Conservation (phyloP, 2,797 vertebrate species). For the Morelia viridis region DNA sequence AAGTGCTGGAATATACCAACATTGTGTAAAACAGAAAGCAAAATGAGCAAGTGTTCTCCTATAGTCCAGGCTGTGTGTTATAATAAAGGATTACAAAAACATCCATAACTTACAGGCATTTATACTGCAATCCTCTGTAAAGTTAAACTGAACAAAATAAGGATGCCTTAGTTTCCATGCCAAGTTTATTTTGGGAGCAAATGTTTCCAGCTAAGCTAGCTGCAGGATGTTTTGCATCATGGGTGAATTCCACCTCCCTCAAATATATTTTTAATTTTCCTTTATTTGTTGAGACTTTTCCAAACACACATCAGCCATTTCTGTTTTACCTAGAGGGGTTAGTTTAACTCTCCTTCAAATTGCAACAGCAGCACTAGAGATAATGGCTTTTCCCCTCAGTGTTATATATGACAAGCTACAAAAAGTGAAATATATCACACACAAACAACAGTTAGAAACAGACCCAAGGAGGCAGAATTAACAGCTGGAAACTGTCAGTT, state of each 20-base stretch:
- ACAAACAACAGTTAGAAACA: not conserved
- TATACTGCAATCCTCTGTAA: slow-evolving; percentile 20
- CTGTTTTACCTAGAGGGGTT: not conserved
- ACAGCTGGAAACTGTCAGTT: slow-evolving; percentile 21
- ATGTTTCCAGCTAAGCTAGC: slow-evolving; percentile 36
- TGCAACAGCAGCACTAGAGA: not conserved
- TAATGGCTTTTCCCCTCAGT: not conserved
- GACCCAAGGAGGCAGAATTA: not conserved
- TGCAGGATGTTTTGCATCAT: slow-evolving; percentile 34
- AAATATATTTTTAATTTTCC: not conserved
- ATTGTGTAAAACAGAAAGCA: not conserved
- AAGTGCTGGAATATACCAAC: not conserved
- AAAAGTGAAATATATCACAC: not conserved
- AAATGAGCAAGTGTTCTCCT: not conserved
- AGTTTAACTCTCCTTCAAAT: not conserved
- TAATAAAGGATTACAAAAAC: slow-evolving; percentile 32
- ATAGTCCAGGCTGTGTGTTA: not conserved
- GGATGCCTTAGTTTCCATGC: slow-evolving; percentile 6
- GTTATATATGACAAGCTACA: not conserved
- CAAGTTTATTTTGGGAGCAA: slow-evolving; percentile 38
- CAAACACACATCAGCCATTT: not conserved
- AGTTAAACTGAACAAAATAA: slow-evolving; percentile 37
- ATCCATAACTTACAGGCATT: slow-evolving; percentile 26
- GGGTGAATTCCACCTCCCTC: not conserved
- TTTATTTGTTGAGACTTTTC: slow-evolving; percentile 1